phyloP scores from a whole-genome alignment of 1,140 invertebrate genomes.

The Heliothis virescens region DNA sequence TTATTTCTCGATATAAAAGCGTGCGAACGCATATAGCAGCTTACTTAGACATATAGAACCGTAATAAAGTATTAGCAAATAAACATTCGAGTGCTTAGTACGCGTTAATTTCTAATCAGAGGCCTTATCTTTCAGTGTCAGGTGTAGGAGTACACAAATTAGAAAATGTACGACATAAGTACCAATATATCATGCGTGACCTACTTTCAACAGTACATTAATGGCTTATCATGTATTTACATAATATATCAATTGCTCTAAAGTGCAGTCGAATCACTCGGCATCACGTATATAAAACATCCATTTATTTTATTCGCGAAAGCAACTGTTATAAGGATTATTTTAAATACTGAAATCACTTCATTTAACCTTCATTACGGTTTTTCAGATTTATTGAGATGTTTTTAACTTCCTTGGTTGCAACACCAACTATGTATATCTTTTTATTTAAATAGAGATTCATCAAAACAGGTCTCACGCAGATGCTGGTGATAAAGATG shows the following conservation, averaged over 20 bases:
- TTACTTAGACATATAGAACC: not conserved
- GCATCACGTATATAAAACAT: not conserved
- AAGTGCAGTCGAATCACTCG: not conserved
- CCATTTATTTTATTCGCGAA: not conserved
- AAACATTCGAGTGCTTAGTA: not conserved
- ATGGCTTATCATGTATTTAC: slow-evolving; percentile 44
- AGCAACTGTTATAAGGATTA: not conserved
- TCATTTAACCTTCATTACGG: not conserved
- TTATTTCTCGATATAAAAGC: not conserved
- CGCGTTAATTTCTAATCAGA: slow-evolving; percentile 30
- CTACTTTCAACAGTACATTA: slow-evolving; percentile 27
- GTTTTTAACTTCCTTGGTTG: too few species aligned
- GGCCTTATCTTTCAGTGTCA: slow-evolving; percentile 22
- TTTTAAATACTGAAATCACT: slow-evolving; percentile 9
- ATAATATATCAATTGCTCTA: slow-evolving; percentile 16
- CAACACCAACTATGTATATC: too few species aligned
- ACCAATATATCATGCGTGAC: slow-evolving; percentile 36
- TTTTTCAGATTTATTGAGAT: not conserved
- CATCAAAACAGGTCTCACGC: not conserved
- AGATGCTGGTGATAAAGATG: slow-evolving; percentile 3
- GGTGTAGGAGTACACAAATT: slow-evolving; percentile 23
- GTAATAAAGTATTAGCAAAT: not conserved
- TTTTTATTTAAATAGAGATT: not conserved
- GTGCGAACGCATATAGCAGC: not conserved
- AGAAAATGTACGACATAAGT: slow-evolving; percentile 21